Base-by-base conservation (phyloP, 2,888 invertebrate species). In the Ypsolopha sequella region DNA sequence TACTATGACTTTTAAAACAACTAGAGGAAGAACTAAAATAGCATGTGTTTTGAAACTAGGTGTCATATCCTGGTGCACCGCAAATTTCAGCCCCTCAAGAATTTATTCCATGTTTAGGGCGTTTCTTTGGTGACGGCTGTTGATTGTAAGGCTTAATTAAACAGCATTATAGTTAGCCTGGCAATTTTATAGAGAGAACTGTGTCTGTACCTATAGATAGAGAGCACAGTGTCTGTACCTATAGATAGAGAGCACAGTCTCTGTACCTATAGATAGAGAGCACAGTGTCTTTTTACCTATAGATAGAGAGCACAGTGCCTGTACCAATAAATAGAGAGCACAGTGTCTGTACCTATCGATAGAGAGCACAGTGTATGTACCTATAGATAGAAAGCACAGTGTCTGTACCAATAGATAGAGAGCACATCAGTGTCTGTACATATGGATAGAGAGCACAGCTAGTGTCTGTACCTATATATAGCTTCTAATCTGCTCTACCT, bases 101-200 rank as follows among this genome's bases (percentile, higher is more conserved):
- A 77, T 78, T 78, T 80, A 76, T 75, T 80, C 73, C 74, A 77
- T 73, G 76, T 78, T 80, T 77, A 68, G 84, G 85, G 84, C 71
- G 84, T 80, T 79, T 67, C 80, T 78, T 73, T 75, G 74, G 82
- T 71, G 77, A 81, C 81, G 76, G 76, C 73, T 73, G 76, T 67
- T 80, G 76, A 78, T 82, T 82, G 80, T 80, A 66, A 67, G 66
- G 74, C 73, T 82, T 82, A 81, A 81, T 81, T 82, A 80, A 80
- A 81, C 76, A 73, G 50, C 74, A 79, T 79, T 80, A 73, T 78
- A 66, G 66, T 65, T 61, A 65, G 65, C 68, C 69, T 66, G 70
- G 73, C 70, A 73, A 70, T 75, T 74, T 69, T 58, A 60, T 65
- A 64, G 60, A 51, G 54, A 57, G 57, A 56, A 10, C 60, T 56